Evolutionary conservation across 1,140 invertebrate species (phyloP).

Genomic region (Rhyacophila brunnea): DNA sequence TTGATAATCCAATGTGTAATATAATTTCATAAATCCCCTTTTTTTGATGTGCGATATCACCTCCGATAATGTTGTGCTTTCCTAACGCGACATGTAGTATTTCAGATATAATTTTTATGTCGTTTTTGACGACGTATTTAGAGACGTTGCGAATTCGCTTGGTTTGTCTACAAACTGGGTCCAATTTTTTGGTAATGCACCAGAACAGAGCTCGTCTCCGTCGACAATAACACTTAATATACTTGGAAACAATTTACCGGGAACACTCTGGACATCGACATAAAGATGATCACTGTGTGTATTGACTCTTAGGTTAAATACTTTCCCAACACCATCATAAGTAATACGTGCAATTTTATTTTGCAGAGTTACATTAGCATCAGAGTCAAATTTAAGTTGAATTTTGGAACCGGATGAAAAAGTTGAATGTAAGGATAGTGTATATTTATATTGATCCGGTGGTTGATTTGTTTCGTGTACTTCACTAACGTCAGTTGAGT

Average conservation of each 20-base stretch:
- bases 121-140: constrained; percentile 24
- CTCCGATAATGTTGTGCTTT: constrained; percentile 26
- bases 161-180: too few species aligned
- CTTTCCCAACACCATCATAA: background rate
- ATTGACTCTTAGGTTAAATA: background rate
- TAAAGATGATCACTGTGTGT: background rate
- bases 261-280: background rate
- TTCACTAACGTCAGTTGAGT: background rate
- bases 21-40: constrained; percentile 21
- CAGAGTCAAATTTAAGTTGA: background rate
- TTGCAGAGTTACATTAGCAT: background rate
- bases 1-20: constrained; percentile 11
- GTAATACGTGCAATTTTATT: background rate
- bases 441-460: constrained; percentile 4
- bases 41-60: constrained; percentile 21
- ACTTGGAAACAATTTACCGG: background rate
- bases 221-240: background rate
- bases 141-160: constrained; percentile 24
- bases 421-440: background rate
- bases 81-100: constrained; percentile 20
- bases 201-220: constrained; percentile 5
- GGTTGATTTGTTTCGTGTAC: background rate
- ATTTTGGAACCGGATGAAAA: background rate
- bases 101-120: constrained; percentile 14
- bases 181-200: constrained; percentile 8